Conservation (phyloP, 2,888 invertebrate genomes). For the Elysia crispata region DNA sequence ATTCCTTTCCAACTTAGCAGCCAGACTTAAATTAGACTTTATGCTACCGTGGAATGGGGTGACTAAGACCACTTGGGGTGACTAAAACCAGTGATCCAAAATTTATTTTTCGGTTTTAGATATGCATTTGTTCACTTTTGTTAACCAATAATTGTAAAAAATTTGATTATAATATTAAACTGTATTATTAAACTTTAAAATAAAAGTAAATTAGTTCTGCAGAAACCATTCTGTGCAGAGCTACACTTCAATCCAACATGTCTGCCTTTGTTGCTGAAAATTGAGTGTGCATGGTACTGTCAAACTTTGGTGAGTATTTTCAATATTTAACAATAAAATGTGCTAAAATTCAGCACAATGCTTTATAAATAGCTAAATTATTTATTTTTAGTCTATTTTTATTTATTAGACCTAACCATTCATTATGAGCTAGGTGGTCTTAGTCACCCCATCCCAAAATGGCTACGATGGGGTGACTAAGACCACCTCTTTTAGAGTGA, state of each 20-base stretch:
- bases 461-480: neutral
- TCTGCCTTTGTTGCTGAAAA: neutral
- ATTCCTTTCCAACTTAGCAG: too few relatives aligned
- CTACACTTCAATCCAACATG: conserved; percentile 14
- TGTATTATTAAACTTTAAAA: neutral
- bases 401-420: neutral
- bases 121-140: neutral
- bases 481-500: neutral
- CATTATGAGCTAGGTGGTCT: neutral
- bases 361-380: conserved; percentile 7
- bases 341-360: neutral
- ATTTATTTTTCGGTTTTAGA: neutral
- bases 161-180: conserved; percentile 3
- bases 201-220: neutral
- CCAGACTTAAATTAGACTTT: too few relatives aligned
- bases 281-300: neutral
- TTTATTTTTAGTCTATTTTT: neutral
- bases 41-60: conserved; percentile 5
- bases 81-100: conserved; percentile 6
- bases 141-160: neutral
- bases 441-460: neutral
- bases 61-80: conserved; percentile 9
- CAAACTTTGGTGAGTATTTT: conserved; percentile 5
- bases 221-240: neutral
- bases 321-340: neutral